Evolutionary conservation across 2,888 invertebrate genomes (phyloP), one percentile per base, ranked within the genome.

Genomic region (Limnephilus marmoratus): DNA sequence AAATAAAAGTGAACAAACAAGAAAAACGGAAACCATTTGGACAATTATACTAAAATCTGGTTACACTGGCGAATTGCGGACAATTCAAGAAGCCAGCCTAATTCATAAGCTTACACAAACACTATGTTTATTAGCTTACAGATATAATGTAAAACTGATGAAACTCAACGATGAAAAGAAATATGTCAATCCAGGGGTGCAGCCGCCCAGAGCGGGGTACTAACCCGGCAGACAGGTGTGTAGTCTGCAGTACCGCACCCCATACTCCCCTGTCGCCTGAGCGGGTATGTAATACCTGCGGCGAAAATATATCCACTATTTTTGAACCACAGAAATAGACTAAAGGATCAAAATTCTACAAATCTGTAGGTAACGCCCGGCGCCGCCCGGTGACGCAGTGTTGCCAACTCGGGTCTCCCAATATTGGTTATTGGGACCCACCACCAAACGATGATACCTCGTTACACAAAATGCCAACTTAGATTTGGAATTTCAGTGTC

Each of bases 11-110:
- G 49, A 49, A 90, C 82, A 31, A 83, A 49, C 49, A n/a, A 81
- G 49, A 82, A 90, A 82, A 49, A 82, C 41, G 31, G 41, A 90
- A 90, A 83, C 90, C 90, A 90, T 90, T 90, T 90, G 90, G 90
- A 90, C 87, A 87, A 45, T 83, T 82, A 13, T 90, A 80, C 82
- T 41, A 81, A 82, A 49, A 81, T 82, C 90, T 34, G 82, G 90
- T 45, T 37, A 37, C 15, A 34, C 89, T 81, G 80, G 89, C 7
- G 81, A 18, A n/a, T n/a, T n/a, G 89, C 41, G n/a, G 81, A 68
- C 89, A 18, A n/a, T 29, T 34, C 81, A 15, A 29, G 53, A 31
- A 37, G 90, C 90, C 90, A 81, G 68, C 37, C 31, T 68, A 37
- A 68, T 34, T 88, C 80, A 41, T 82, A 82, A 90, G 82, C 90